Base-by-base conservation (phyloP, 1,140 invertebrate species). In the Copidosoma floridanum region DNA sequence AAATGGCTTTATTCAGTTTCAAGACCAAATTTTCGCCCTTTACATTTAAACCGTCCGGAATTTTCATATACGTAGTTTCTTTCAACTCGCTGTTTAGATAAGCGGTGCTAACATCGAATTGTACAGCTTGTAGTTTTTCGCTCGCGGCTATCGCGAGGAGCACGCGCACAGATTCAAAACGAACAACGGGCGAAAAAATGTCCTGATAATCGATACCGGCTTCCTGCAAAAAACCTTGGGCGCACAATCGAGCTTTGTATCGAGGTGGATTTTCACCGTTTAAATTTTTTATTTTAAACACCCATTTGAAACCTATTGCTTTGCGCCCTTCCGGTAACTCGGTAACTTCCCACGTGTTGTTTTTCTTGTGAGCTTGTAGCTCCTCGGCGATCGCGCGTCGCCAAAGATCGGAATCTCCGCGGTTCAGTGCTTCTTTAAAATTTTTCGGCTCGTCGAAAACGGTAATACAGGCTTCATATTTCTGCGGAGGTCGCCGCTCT, bases 1-100 rank as follows among this genome's bases (percentile, higher is more conserved):
- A n/a, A 14, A 77, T 67, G 32, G 52, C 64, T 64, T 79, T 73
- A 38, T 69, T 57, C 38, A 78, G 51, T 11, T 68, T 56, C 58
- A 68, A 71, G 14, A 18, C 16, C 5, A 48, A 11, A 32, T 29
- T 29, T 4, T 24, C 46, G 2, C 24, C 32, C 26, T 48, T 48
- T 11, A 48, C 14, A 11, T 48, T n/a, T n/a, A n/a, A n/a, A n/a
- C n/a, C n/a, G n/a, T n/a, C n/a, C n/a, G n/a, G n/a, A n/a, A n/a
- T n/a, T n/a, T n/a, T n/a, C n/a, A n/a, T n/a, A n/a, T n/a, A n/a
- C n/a, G n/a, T n/a, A n/a, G n/a, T n/a, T n/a, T n/a, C n/a, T n/a
- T n/a, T n/a, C n/a, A n/a, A n/a, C n/a, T n/a, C n/a, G n/a, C n/a
- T n/a, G n/a, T n/a, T n/a, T n/a, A n/a, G n/a, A n/a, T n/a, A n/a